Evolutionary conservation across 2,113 vertebrate genomes (phyloP).

Genomic region (Propithecus coquereli): DNA sequence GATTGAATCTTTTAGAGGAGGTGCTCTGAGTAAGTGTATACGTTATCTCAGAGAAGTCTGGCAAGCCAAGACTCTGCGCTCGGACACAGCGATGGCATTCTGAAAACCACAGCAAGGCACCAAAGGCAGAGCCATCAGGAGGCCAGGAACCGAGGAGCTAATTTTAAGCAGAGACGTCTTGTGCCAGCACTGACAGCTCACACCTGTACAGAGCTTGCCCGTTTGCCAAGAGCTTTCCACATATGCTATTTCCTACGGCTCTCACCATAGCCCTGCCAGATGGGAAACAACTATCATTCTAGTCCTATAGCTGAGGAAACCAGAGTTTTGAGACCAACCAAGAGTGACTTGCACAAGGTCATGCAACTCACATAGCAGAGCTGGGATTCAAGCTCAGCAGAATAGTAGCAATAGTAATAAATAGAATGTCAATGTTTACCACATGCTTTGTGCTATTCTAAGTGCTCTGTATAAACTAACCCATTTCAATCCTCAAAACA

Average conservation of each 20-base stretch:
- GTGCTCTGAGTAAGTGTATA: neutral
- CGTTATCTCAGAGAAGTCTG: neutral
- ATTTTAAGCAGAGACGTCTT: neutral
- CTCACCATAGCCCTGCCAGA: neutral
- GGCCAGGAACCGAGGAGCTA: neutral
- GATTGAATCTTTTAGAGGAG: neutral
- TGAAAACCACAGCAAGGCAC: neutral
- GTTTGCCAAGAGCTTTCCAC: neutral
- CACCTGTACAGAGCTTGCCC: neutral
- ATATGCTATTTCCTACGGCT: neutral
- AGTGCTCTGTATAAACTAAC: neutral
- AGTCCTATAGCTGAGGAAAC: neutral
- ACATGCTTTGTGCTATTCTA: neutral
- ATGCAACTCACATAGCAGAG: neutral
- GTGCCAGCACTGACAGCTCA: neutral
- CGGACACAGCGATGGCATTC: neutral
- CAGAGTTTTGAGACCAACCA: neutral
- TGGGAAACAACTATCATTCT: neutral
- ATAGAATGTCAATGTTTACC: neutral
- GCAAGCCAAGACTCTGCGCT: neutral
- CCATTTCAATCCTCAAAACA: neutral
- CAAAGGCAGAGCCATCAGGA: accelerated
- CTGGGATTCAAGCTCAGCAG: neutral
- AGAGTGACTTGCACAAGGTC: neutral
- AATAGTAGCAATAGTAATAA: neutral